Evolutionary conservation across 2,888 invertebrate species (phyloP).

Genomic region (Plagiodera versicolora): DNA sequence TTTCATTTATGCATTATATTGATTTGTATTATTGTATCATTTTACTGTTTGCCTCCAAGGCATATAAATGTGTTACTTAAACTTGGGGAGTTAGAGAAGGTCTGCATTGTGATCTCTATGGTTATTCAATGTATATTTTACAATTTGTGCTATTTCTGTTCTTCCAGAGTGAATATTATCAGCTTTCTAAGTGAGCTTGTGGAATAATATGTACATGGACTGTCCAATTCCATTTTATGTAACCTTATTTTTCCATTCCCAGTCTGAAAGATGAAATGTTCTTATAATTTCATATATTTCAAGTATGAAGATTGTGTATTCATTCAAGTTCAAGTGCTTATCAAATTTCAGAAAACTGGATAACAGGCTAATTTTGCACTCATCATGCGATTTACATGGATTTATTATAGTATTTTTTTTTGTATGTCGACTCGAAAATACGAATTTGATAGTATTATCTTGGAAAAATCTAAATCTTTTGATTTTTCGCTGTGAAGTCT

Average conservation of each 20-base stretch:
- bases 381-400: no score
- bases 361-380: no score
- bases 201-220: background rate
- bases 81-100: slow-evolving; percentile 14
- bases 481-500: no score
- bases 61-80: slow-evolving; percentile 9
- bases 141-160: background rate
- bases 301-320: background rate
- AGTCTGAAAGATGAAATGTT: background rate
- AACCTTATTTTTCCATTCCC: background rate
- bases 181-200: background rate
- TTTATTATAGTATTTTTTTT: no score
- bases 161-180: background rate
- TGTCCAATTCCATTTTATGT: no score
- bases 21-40: background rate
- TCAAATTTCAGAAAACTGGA: background rate
- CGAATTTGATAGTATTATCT: no score
- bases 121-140: background rate
- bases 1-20: slow-evolving; percentile 23
- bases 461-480: no score
- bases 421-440: no score
- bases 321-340: background rate
- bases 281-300: background rate
- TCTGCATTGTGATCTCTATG: slow-evolving; percentile 20
- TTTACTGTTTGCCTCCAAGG: background rate